Conservation (phyloP, 1,140 invertebrate species). For the Rhagoletis zephyria region DNA sequence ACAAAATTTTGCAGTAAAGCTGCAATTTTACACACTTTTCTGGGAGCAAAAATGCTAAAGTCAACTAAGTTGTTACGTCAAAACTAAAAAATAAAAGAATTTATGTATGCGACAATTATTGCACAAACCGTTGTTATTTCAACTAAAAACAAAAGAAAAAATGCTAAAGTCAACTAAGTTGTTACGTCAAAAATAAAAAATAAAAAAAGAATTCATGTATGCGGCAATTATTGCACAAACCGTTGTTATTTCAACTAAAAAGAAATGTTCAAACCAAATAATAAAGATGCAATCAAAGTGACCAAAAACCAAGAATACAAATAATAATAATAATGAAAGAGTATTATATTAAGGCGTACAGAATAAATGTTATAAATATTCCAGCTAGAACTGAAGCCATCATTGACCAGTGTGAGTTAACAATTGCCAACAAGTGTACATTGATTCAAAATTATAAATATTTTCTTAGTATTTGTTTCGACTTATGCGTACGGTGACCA, state of each 20-base stretch:
- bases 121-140: not conserved
- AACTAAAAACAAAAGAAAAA: not conserved
- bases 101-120: not conserved
- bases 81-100: too few species aligned
- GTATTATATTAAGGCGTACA: not conserved
- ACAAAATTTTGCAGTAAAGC: too few species aligned
- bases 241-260: not conserved
- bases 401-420: not conserved
- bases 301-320: not conserved
- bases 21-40: too few species aligned
- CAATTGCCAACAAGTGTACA: conserved; percentile 35
- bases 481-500: too few species aligned
- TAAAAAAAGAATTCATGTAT: not conserved
- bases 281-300: not conserved
- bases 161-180: too few species aligned
- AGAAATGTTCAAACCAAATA: conserved; percentile 5
- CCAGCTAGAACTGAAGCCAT: not conserved
- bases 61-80: too few species aligned
- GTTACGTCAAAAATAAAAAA: too few species aligned
- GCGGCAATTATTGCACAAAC: not conserved
- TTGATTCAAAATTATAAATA: not conserved
- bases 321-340: not conserved
- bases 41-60: too few species aligned
- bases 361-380: not conserved
- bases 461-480: too few species aligned